phyloP scores from a whole-genome alignment of 1,140 invertebrate species.

The Dufourea novaeangliae region DNA sequence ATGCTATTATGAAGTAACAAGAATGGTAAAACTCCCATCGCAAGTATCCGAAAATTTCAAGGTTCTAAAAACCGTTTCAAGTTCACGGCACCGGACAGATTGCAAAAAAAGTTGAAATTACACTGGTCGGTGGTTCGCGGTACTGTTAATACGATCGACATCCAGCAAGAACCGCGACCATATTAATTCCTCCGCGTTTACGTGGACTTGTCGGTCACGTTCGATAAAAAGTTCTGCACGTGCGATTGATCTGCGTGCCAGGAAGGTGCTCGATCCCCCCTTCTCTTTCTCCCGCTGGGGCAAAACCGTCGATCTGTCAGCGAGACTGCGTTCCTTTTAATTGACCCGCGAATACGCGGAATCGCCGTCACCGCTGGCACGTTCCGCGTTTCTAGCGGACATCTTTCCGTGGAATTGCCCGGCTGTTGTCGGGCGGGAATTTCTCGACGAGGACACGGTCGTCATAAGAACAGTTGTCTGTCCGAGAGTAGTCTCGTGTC shows the following conservation, averaged over 20 bases:
- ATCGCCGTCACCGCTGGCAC: conserved; percentile 1
- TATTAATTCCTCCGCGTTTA: conserved; percentile 40
- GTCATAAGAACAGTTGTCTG: conserved; percentile 21
- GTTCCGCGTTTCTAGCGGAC: neutral
- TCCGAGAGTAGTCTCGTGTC: conserved; percentile 12
- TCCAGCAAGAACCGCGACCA: conserved; percentile 27
- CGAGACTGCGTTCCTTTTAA: conserved; percentile 28
- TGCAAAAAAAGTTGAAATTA: conserved; percentile 15
- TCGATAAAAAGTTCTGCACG: conserved; percentile 29
- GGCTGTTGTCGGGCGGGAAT: neutral
- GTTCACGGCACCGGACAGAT: neutral
- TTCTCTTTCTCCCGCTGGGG: too few relatives aligned
- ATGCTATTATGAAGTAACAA: neutral
- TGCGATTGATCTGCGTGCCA: conserved; percentile 14
- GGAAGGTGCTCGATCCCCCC: neutral
- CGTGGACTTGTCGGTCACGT: neutral
- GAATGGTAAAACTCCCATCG: neutral
- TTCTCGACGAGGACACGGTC: too few relatives aligned
- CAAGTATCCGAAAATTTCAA: neutral
- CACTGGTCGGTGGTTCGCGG: neutral
- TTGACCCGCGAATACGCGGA: conserved; percentile 40
- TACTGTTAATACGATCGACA: conserved; percentile 11
- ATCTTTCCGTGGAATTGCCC: conserved; percentile 16
- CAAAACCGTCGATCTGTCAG: conserved; percentile 35
- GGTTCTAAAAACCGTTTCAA: neutral